A percentile compares a stretch with the other conserved stretches of the same genome.
phyloP scores from a whole-genome alignment of 2,888 invertebrate species.

The Ophion ellenae region DNA sequence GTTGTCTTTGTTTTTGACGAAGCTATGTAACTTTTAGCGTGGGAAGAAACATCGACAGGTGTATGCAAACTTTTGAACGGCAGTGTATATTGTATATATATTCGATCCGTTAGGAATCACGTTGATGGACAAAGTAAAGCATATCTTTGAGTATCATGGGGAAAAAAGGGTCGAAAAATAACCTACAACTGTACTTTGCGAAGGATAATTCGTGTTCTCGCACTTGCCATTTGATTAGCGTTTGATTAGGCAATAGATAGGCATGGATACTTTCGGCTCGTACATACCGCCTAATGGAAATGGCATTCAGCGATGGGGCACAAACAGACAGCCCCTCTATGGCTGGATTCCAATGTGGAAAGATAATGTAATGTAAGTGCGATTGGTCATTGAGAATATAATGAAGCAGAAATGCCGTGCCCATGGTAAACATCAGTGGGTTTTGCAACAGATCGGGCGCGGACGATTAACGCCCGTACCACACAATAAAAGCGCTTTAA shows the following conservation, averaged over 20 bases:
- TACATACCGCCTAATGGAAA: conserved; percentile 49
- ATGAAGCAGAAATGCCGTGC: conserved; percentile 60
- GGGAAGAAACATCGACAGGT: too few species aligned
- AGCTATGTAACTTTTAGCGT: too few species aligned
- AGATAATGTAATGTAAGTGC: conserved; percentile 59
- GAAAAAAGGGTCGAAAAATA: not conserved
- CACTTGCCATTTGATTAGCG: conserved; percentile 48
- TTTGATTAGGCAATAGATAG: not conserved
- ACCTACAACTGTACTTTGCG: not conserved
- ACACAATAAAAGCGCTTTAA: conserved; percentile 63
- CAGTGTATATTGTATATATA: too few species aligned
- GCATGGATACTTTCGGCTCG: not conserved
- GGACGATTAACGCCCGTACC: conserved; percentile 63
- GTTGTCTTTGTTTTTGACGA: too few species aligned
- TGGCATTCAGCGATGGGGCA: conserved; percentile 29
- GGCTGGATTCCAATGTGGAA: conserved; percentile 12
- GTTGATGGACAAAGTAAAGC: too few species aligned
- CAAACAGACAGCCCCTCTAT: not conserved
- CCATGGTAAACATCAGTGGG: conserved; percentile 60
- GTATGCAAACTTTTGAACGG: too few species aligned
- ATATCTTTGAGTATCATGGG: too few species aligned
- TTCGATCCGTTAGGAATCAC: too few species aligned
- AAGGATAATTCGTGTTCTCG: not conserved
- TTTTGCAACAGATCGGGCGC: conserved; percentile 38
- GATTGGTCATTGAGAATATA: conserved; percentile 64